Base-by-base conservation (phyloP, 2,888 invertebrate species). In the Eupeodes luniger region DNA sequence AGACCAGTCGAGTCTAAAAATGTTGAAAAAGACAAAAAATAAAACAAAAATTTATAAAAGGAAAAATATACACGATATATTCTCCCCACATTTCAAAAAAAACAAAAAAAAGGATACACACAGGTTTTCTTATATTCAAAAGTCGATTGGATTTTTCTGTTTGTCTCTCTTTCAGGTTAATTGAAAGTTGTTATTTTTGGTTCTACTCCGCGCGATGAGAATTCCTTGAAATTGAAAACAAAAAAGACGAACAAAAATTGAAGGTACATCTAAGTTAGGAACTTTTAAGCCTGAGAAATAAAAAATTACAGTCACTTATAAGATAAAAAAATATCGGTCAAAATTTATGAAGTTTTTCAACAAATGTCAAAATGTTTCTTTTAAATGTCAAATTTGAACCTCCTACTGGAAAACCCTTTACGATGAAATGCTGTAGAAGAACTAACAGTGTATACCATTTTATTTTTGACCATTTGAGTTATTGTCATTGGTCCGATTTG, bases 1-100 rank as follows among this genome's bases (percentile, higher is more conserved):
- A 76, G 85, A 66, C 67, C 85, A 78, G 82, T 69, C 69, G 77
- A 78, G 70, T 70, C 75, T 70, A 80, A 84, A 84, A 77, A 80
- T 87, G 80, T 27, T 47, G 47, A 40, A 40, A 3, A 40, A 27
- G 34, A 61, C 62, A 61, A 78, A 57, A 44, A 59, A 19, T 57
- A 5, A 51, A 51, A 40, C 27, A 16, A 75, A 11, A 40, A 61
- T 5, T 66, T 47, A 67, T 61, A 61, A 62, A 67, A 49, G 59
- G 57, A 44, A 10, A 66, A 51, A 53, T 14, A 47, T 53, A 77
- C 57, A 57, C 75, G 75, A 80, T 81, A 80, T 81, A 78, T 67
- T 70, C 66, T 72, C 81, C 66, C 70, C 57, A 78, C 64, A 82
- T 75, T 62, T 19, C 78, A 6, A n/a, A 34, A 51, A 16, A 2